Evolutionary conservation across 2,113 vertebrate species (phyloP), one percentile per base, ranked within the genome.

Genomic region (Labrus mixtus): DNA sequence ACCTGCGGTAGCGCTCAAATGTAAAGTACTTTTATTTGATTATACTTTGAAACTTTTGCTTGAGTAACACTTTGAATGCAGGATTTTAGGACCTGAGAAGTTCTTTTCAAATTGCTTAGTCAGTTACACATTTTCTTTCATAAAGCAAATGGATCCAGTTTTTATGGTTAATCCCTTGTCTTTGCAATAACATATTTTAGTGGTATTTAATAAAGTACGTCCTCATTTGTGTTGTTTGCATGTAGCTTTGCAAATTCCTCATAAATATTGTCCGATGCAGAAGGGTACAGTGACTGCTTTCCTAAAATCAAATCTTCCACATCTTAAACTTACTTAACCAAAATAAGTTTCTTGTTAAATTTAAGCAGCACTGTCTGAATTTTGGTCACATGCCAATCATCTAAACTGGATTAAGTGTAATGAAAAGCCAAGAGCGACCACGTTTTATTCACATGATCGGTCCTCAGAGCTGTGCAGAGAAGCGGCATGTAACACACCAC

Each of bases 351-450:
- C 56, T 6, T 48, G 17, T 19, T 58, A 7, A 66, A 56, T 43
- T 43, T 2, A 8, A 41, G 45, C 71, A 41, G 60, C 45, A 12
- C 22, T 41, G 6, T 48, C 43, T 68, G 41, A 70, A 55, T 61
- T 70, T 36, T 11, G 36, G 64, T 89, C 79, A 79, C 79, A 81
- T 71, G 85, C 10, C 29, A 41, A 64, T 51, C 10, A 61, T 53
- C 16, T 41, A 20, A 83, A 85, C 7, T 51, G 37, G 48, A 64
- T 83, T 79, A 73, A 20, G 20, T 53, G 23, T 6, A 39, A 33
- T 20, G 9, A 69, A 61, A 22, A 16, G 23, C 25, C 12, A 56
- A 25, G 36, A 11, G 10, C n/a, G 12, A 16, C 16, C 74, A 51
- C 66, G 48, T 65, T 80, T 65, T 16, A 36, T 62, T 71, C 75